Evolutionary conservation across 2,888 invertebrate genomes (phyloP).

Genomic region (Cheiracanthium punctorium): DNA sequence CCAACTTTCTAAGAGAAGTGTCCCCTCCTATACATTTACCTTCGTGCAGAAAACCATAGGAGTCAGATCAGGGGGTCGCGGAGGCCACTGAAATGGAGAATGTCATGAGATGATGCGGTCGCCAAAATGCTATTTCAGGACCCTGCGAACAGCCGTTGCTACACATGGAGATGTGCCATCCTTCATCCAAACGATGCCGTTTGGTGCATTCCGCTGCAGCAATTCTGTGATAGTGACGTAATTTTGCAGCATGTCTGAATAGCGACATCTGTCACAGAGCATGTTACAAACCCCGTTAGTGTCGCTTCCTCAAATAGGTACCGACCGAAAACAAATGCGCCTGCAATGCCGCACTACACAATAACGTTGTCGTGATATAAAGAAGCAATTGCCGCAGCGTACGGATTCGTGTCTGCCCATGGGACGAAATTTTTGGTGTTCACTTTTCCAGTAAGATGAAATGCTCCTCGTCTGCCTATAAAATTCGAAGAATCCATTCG

Average conservation of each 20-base stretch:
- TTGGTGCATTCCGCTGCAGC: neutral
- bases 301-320: neutral
- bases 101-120: no score
- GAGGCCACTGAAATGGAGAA: neutral
- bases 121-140: neutral
- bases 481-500: no score
- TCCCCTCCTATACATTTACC: no score
- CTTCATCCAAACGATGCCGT: neutral
- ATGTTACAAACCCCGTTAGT: slow-evolving; percentile 9
- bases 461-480: no score
- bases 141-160: neutral
- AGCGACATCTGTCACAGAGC: neutral
- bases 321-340: neutral
- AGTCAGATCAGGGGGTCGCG: neutral
- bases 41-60: no score
- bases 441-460: neutral
- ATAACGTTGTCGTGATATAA: neutral
- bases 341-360: neutral
- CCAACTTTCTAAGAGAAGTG: no score
- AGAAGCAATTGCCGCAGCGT: neutral
- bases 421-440: neutral
- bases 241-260: neutral
- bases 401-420: slow-evolving; percentile 5
- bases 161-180: neutral
- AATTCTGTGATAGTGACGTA: neutral